Base-by-base conservation (phyloP, 2,888 invertebrate genomes). In the Leistus spinibarbis region DNA sequence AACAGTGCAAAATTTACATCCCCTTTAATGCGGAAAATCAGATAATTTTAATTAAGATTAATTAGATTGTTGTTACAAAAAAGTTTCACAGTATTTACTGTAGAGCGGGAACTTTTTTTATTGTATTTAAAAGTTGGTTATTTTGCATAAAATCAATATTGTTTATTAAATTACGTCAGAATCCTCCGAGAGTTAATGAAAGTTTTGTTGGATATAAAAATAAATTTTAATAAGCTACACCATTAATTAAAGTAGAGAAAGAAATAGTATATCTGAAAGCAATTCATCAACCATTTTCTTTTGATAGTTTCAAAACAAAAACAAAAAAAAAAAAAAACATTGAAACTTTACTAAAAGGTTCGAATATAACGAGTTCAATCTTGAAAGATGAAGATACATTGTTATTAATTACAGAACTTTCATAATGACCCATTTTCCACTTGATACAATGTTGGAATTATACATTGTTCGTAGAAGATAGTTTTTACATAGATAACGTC, bases 361-460 rank as follows among this genome's bases (percentile, higher is more conserved):
- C 9, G 17, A 57, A 20, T 57, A 16, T 2, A 57, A 20, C 20
- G 13, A 19, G 7, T 16, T 57, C 7, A 13, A 19, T n/a, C n/a
- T 57, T 57, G 57, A 57, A 13, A 57, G 57, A 57, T 57, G 57
- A 57, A 57, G 57, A 57, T 57, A 57, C 57, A 57, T 57, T 20
- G 20, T 57, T 57, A 57, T 57, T 57, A 57, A 57, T 57, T 57
- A 57, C 57, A 20, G 17, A 57, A 57, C 57, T 20, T 57, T 20
- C 2, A 57, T 19, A 57, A 17, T 57, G 17, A 57, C 3, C 13
- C 20, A 57, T 17, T 57, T 57, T 57, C 20, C 20, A 9, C 9
- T 40, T 40, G 40, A 40, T 10, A 40, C 3, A 40, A 40, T 5
- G 13, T 7, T 2, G 13, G 40, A 40, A 40, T 40, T 40, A 57